A percentile compares a stretch with the other conserved stretches of the same genome.
phyloP scores from a whole-genome alignment of 2,113 vertebrate species.

The Tiliqua scincoides region DNA sequence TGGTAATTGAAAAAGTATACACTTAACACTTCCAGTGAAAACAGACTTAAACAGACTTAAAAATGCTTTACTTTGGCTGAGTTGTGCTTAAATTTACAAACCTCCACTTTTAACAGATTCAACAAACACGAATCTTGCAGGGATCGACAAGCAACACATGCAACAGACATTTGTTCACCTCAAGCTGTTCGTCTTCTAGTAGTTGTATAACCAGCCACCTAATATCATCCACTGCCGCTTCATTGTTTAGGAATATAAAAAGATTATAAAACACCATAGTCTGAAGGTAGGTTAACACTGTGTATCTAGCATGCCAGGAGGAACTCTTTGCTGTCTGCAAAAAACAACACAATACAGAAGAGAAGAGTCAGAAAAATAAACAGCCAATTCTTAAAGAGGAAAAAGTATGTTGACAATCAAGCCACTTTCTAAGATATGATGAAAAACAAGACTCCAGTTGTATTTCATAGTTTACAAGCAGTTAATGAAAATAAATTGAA shows the following conservation, averaged over 20 bases:
- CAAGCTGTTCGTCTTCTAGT: constrained; percentile 94
- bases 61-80: not conserved
- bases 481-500: not conserved
- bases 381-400: not conserved
- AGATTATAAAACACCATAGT: constrained; percentile 99
- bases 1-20: not conserved
- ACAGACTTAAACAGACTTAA: not conserved
- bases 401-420: not conserved
- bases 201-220: constrained; percentile 87
- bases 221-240: constrained; percentile 84
- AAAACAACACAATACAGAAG: not conserved
- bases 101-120: not conserved
- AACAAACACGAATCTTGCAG: not conserved
- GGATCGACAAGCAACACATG: not conserved
- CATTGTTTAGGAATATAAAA: constrained; percentile 92
- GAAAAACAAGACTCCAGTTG: not conserved
- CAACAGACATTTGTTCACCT: constrained; percentile 76
- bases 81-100: not conserved
- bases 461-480: not conserved
- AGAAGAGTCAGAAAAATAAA: constrained; percentile 12
- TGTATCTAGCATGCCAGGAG: constrained; percentile 97
- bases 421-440: not conserved
- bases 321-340: constrained; percentile 90
- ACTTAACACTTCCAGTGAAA: not conserved
- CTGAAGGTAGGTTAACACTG: constrained; percentile 96